Base-by-base conservation (phyloP, 2,888 invertebrate species). In the Abrostola triplasia region DNA sequence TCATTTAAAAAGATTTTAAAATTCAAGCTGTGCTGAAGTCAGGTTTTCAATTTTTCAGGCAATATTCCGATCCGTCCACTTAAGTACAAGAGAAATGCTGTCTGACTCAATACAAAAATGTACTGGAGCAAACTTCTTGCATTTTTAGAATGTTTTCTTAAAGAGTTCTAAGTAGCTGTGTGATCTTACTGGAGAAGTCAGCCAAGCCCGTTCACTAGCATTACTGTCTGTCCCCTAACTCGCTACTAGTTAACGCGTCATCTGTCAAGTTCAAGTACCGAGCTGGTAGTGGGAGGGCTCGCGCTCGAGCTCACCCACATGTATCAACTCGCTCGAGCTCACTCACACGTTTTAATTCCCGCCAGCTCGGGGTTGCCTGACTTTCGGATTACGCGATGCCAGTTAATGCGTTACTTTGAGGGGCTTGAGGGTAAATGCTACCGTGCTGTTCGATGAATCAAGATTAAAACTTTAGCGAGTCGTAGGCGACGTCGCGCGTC, bases 201-300 rank as follows among this genome's bases (percentile, higher is more conserved):
- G 63, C 73, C 48, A 36, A 6, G 54, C 57, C 24, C 40, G 56
- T 48, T 51, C 56, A 62, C 62, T 56, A 56, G 53, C 62, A 36
- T 47, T 44, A 47, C 68, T 73, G 63, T 36, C 57, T 72, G 67
- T 24, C 55, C 59, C 41, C 36, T 67, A 67, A 63, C 56, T 59
- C 52, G 64, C 62, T 64, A 70, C 67, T 62, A 77, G 63, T 75
- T 70, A 77, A 67, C 67, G 69, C 64, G 70, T 72, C 79, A 73
- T 74, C 66, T 67, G 71, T 70, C 70, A 73, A 74, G 63, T 73
- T 65, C 59, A 57, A 64, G 64, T 51, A 55, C 54, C 65, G 68
- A 68, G 62, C 59, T 59, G 54, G 73, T 13, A 48, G 49, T 38
- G 55, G 41, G 65, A 70, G 61, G 44, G 44, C 44, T 47, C 44